Conservation (phyloP, 1,140 invertebrate genomes). For the Camponotus vicinus region DNA sequence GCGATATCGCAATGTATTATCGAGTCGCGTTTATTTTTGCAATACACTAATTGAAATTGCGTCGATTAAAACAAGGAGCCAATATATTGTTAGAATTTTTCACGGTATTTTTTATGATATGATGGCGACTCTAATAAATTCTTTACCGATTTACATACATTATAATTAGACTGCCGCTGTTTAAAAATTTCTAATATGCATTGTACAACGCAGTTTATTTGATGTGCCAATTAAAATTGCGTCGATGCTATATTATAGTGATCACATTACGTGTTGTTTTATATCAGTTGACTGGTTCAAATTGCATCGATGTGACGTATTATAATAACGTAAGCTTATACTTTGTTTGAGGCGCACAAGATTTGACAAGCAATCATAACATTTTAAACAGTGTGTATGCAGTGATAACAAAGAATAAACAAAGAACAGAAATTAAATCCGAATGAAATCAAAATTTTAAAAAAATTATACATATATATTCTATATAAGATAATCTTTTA, state of each 20-base stretch:
- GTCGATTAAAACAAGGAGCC: not conserved
- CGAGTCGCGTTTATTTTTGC: not conserved
- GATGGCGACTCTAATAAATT: not conserved
- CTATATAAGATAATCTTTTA: not conserved
- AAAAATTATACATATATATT: not conserved
- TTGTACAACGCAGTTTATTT: not conserved
- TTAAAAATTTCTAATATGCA: constrained; percentile 11
- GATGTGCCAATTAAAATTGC: constrained; percentile 45
- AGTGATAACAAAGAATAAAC: not conserved
- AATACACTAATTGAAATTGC: not conserved
- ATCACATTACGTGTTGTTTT: constrained; percentile 36
- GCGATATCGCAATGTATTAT: not conserved
- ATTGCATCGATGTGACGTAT: not conserved
- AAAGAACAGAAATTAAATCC: not conserved
- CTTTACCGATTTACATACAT: not conserved
- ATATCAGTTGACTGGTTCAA: constrained; percentile 49
- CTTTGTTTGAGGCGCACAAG: not conserved
- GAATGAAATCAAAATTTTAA: not conserved
- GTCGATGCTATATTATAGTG: constrained; percentile 32
- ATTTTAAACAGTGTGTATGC: no score
- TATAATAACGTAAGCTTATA: not conserved
- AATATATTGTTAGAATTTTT: not conserved
- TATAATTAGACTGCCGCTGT: not conserved
- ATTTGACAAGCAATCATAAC: constrained; percentile 4
- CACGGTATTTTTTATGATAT: not conserved